A percentile compares a stretch with the other conserved stretches of the same genome.
These are phyloP conservation scores for Koerneria pararmatus DNA, from an alignment of 2,888 invertebrate species.

Conservation along the genomic window DNA sequence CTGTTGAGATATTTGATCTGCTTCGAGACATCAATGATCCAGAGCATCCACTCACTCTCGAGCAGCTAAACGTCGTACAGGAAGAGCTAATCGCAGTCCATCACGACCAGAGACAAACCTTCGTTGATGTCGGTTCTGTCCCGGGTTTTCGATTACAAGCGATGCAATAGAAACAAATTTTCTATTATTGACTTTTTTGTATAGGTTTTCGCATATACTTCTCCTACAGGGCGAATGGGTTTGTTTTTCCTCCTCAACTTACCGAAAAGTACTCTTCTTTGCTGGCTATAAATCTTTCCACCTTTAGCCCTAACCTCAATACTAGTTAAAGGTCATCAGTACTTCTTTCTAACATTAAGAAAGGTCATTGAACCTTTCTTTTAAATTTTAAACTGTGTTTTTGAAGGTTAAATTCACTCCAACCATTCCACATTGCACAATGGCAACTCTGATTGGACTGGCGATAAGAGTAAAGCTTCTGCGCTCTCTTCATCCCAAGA, in stretches of 20 bases:
- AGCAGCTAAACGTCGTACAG: slow-evolving; percentile 88
- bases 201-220: slow-evolving; percentile 5
- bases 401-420: slow-evolving; percentile 77
- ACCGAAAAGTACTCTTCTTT: too few relatives aligned
- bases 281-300: too few relatives aligned
- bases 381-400: slow-evolving; percentile 62
- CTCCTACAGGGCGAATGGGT: too few relatives aligned
- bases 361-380: slow-evolving; percentile 29
- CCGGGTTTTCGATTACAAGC: too few relatives aligned
- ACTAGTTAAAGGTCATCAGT: too few relatives aligned
- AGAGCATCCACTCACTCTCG: slow-evolving; percentile 90
- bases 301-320: too few relatives aligned
- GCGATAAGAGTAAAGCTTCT: slow-evolving; percentile 87
- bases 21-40: slow-evolving; percentile 92
- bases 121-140: slow-evolving; percentile 40
- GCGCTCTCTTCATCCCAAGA: slow-evolving; percentile 73
- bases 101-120: slow-evolving; percentile 36
- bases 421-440: slow-evolving; percentile 96
- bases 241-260: too few relatives aligned
- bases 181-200: slow-evolving; percentile 17
- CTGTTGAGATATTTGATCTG: slow-evolving; percentile 70
- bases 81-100: slow-evolving; percentile 63
- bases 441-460: slow-evolving; percentile 90
- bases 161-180: too few relatives aligned
- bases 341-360: too few relatives aligned